Base-by-base conservation (phyloP, 1,140 invertebrate species). In the Oedothorax gibbosus region DNA sequence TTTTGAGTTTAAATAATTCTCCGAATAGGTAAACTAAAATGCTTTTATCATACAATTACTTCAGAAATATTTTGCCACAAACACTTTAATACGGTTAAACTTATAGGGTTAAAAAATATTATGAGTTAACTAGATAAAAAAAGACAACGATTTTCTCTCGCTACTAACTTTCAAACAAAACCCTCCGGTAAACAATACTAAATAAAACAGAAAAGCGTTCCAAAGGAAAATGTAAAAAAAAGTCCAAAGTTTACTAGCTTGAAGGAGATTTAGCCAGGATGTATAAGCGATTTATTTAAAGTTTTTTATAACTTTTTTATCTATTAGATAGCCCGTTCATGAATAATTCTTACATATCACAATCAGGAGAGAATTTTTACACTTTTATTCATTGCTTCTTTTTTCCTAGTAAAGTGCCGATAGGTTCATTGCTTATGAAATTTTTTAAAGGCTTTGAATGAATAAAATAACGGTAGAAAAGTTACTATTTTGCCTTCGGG, bases 351-450 rank as follows among this genome's bases (percentile, higher is more conserved):
- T 69, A 50, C 66, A 69, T 69, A 69, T 69, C 66, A 50, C 35
- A 50, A 50, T 49, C 14, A 69, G 66, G 15, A 35, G 21, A 69
- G 51, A 49, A 51, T 69, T 69, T 68, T 69, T 69, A 14, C 66
- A 50, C 51, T 69, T 69, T 69, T 69, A 69, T 69, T 69, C 66
- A 69, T 69, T 49, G 66, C 66, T 50, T 49, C 51, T 35, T 35
- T 69, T 69, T n/a, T 69, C 35, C 35, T 69, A 69, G 51, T 21
- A 69, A 69, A 69, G 66, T 69, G 66, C 66, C 51, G 66, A 69
- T 69, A 50, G 66, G 66, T 69, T 69, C 66, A 69, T 69, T 69
- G 35, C 66, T 15, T 69, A 69, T 69, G 66, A 69, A 69, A 69
- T 35, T 69, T 69, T 69, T 69, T 21, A 15, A 15, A 35, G 66